phyloP scores from a whole-genome alignment of 1,140 invertebrate species.

The Daktulosphaira vitifoliae region DNA sequence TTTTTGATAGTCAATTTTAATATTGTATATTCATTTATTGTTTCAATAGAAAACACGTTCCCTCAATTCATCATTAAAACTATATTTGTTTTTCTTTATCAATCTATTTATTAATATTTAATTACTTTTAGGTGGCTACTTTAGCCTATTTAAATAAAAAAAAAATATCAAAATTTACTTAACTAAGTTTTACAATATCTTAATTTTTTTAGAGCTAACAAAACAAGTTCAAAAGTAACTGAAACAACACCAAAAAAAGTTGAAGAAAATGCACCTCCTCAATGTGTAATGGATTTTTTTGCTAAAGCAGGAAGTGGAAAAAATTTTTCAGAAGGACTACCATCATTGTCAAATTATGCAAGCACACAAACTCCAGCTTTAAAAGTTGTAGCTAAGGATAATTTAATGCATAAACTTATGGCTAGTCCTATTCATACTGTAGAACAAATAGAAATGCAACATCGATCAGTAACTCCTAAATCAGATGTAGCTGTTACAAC shows the following conservation, averaged over 20 bases:
- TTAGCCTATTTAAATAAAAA: no score
- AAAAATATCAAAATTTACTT: no score
- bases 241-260: slow-evolving; percentile 18
- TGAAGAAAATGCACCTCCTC: slow-evolving; percentile 47
- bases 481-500: slow-evolving; percentile 37
- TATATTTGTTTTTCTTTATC: no score
- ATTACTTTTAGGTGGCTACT: no score
- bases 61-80: no score
- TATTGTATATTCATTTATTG: no score
- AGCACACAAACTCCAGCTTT: slow-evolving; percentile 23
- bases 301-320: slow-evolving; percentile 62
- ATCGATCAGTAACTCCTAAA: slow-evolving; percentile 60
- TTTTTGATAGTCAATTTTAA: no score
- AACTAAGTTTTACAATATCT: no score
- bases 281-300: slow-evolving; percentile 77
- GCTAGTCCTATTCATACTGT: slow-evolving; percentile 70
- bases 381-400: slow-evolving; percentile 20
- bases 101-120: no score
- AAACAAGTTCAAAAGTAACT: slow-evolving; percentile 27
- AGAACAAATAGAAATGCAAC: slow-evolving; percentile 81
- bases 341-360: slow-evolving; percentile 27
- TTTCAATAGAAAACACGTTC: no score
- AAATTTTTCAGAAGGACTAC: slow-evolving; percentile 29
- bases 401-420: slow-evolving; percentile 58
- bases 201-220: slow-evolving; percentile 42